Evolutionary conservation across 2,797 vertebrate species (phyloP).

Genomic region (Cryptoprocta ferox): DNA sequence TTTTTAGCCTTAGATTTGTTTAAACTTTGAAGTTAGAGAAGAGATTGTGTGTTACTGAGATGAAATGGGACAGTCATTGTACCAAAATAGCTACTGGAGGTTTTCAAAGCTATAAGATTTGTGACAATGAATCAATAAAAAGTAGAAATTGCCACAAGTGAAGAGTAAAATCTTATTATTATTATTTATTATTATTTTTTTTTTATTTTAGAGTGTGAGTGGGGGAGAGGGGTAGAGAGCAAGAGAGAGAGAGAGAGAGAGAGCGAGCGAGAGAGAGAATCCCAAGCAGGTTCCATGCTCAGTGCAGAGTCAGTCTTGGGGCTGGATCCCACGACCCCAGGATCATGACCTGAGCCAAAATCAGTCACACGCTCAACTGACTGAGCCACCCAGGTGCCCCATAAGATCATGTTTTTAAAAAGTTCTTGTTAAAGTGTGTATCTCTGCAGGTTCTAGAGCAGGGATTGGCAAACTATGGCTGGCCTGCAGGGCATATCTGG

Average conservation of each 20-base stretch:
- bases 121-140: slow-evolving; percentile 29
- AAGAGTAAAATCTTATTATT: not conserved
- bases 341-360: too few relatives aligned
- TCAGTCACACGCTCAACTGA: too few relatives aligned
- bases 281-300: too few relatives aligned
- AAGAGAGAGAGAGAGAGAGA: too few relatives aligned
- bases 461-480: not conserved
- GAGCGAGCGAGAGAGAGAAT: too few relatives aligned
- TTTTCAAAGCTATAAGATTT: slow-evolving; percentile 14
- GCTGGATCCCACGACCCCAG: too few relatives aligned
- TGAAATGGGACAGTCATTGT: not conserved
- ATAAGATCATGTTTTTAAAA: not conserved
- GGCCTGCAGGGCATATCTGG: not conserved
- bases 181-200: too few relatives aligned
- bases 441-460: not conserved
- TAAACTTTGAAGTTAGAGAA: not conserved
- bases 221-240: too few relatives aligned
- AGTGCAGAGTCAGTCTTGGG: too few relatives aligned
- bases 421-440: not conserved
- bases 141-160: slow-evolving; percentile 20
- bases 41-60: not conserved
- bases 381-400: too few relatives aligned
- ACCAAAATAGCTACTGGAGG: not conserved
- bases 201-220: too few relatives aligned
- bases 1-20: slow-evolving; percentile 38